Evolutionary conservation across 2,888 invertebrate genomes (phyloP), one percentile per base, ranked within the genome.

Genomic region (Galeopsomyia nigrocyanea): DNA sequence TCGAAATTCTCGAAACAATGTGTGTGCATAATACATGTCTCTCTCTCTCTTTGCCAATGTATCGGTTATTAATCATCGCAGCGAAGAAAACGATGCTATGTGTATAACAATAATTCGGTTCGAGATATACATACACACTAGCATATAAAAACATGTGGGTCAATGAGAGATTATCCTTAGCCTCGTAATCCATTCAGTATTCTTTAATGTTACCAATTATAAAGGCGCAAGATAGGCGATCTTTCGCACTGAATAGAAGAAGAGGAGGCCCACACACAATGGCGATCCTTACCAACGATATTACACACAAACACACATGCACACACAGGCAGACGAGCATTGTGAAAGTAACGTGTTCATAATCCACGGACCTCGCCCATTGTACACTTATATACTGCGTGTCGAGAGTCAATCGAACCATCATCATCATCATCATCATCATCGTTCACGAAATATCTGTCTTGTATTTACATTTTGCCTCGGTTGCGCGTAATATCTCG

Each of bases 261-360:
- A 39, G 39, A 39, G 13, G 13, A 39, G 39, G 39, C 39, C 39
- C 39, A 62, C 57, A 17, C 63, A 71, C 71, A 68, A 72, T 72
- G 63, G 39, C 39, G 39, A 58, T 50, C 47, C 47, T 60, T 39
- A 46, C 60, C 53, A 53, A 50, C 71, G 55, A 49, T 26, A 55
- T 53, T 56, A 39, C 61, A 61, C 19, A 26, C 51, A 2, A 5
- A 5, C 26, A 21, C 49, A 10, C 19, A 3, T 58, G 1, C 16
- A 31, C 50, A 3, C 53, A 19, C 16, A 46, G 3, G 16, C 46
- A 13, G 13, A 39, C 49, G 55, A 53, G 57, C 53, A 53, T 72
- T 72, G 67, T 51, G 72, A 72, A 72, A 72, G 67, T 51, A 63
- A 58, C 72, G 46, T 53, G 62, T 68, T 63, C 58, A 58, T 63